Evolutionary conservation across 2,113 vertebrate species (phyloP), one percentile per base, ranked within the genome.

Genomic region (Herpetotheres cachinnans): DNA sequence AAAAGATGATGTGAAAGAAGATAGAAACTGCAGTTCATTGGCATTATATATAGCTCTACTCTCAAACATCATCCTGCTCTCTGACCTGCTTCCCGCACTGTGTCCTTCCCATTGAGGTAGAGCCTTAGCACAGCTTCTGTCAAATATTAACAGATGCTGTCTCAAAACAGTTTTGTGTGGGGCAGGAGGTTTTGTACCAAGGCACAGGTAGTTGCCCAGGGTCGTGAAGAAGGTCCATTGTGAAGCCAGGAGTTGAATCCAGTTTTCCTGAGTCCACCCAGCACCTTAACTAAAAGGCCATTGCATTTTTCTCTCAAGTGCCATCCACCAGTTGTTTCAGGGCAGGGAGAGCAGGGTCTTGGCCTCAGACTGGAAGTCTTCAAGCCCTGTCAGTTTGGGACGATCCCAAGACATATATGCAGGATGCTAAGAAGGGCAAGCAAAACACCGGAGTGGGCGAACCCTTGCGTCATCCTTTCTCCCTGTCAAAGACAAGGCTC

Each of bases 11-110:
- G 24, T 55, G n/a, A 72, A 82, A 78, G 65, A 63, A 84, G 78
- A 72, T 5, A 65, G 61, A 87, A 90, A 55, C 46, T 32, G 32
- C 0, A 0, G 32, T 59, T 69, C 20, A n/a, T 62, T 0, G 0
- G 4, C 4, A 0, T 81, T 52, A 86, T 89, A 7, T 3, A 25
- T 72, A 71, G 32, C 69, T 80, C 17, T 78, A 3, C 16, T 83
- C 17, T 47, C 21, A 46, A 55, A 29, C n/a, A 16, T 62, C 42
- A 63, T 29, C 40, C 42, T 40, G 50, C 71, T 30, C 76, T 82
- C 71, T 82, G 50, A 79, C 54, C 88, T 63, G 76, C 74, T 78
- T 86, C 59, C 76, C 32, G 9, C 44, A 7, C 38, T 38, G 9
- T 8, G 30, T 59, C 32, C n/a, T n/a, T n/a, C 30, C 52, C 25